Base-by-base conservation (phyloP, 2,888 invertebrate genomes). In the Oithona nana region DNA sequence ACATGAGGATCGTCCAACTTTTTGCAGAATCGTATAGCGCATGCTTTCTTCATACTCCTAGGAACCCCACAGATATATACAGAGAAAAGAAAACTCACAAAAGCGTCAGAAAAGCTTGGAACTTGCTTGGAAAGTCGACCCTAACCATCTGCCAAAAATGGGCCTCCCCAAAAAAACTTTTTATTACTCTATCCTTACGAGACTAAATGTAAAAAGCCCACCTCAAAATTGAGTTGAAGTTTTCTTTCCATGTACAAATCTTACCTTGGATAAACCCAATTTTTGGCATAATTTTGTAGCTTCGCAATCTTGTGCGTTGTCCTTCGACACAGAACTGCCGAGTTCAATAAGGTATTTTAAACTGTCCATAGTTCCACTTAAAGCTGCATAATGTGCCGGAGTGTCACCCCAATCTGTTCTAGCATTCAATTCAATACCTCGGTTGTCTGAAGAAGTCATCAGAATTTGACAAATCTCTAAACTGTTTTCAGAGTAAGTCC, bases 321-420 rank as follows among this genome's bases (percentile, higher is more conserved):
- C 16, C 26, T 54, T 54, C 24, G 22, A 20, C 22, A 54, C 24
- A 54, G 22, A 24, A 11, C 22, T 24, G 24, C 54, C 54, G 16
- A 16, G 24, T 2, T 20, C 22, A 3, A 20, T 16, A 13, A 54
- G 26, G 26, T 48, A 59, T 49, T 24, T 48, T 16, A 59, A 22
- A 39, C n/a, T 48, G 16, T 59, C 59, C 1, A 20, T 24, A 22
- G 31, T 59, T 31, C 59, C 59, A 31, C 20, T 13, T 11, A 48
- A 20, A 11, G 59, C 59, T 48, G 59, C 59, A 48, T 59, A 59
- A 26, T 59, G 59, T 48, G 39, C 39, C 2, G 59, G 22, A n/a
- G 59, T 59, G 20, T 59, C 59, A 11, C 59, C 59, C 59, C 59
- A 59, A 3, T n/a, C 48, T 8, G 59, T 59, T 13, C n/a, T 3